phyloP scores from a whole-genome alignment of 2,888 invertebrate species.

The Cephus sareptanus region DNA sequence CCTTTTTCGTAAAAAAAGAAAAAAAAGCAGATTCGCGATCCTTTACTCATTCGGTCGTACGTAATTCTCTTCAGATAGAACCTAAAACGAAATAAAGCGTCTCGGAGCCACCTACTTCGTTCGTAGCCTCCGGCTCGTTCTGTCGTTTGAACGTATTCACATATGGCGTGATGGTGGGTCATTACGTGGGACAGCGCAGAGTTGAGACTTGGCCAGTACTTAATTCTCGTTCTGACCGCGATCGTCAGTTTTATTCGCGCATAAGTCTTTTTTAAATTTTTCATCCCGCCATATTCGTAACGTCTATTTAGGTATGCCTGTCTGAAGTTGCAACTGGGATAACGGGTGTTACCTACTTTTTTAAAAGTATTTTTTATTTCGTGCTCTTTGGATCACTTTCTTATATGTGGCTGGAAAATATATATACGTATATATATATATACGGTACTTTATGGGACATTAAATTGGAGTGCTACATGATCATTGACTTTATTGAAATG shows the following conservation, averaged over 20 bases:
- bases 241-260: neutral
- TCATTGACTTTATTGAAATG: neutral
- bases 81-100: neutral
- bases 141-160: neutral
- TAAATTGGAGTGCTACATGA: neutral
- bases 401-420: neutral
- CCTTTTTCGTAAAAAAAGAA: neutral
- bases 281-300: neutral
- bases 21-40: neutral
- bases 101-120: neutral
- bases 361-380: neutral
- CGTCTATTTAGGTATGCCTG: neutral
- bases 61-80: neutral
- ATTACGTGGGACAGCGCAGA: constrained; percentile 8
- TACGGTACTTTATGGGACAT: neutral
- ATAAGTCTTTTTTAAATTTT: neutral
- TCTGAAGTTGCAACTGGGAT: neutral
- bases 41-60: neutral
- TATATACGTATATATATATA: neutral
- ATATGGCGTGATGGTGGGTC: constrained; percentile 7
- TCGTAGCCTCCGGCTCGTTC: neutral
- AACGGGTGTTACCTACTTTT: neutral
- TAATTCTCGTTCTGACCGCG: neutral
- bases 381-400: neutral
- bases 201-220: neutral